Base-by-base conservation (phyloP, 2,888 invertebrate species). In the Drosophila greeni region DNA sequence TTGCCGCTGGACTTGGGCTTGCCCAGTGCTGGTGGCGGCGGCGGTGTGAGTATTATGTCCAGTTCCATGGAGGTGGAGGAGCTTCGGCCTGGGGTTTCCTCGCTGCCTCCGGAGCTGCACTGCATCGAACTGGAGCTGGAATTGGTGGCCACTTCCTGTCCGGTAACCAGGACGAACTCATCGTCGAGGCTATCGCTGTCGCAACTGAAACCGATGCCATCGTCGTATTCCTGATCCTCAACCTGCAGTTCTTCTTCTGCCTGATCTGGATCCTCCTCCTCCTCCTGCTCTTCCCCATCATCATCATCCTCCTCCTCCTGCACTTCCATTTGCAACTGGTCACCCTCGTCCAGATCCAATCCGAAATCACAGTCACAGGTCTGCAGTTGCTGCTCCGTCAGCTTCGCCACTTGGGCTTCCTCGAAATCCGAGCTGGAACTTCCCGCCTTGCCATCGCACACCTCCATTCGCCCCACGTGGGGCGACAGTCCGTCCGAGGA, bases 141-240 rank as follows among this genome's bases (percentile, higher is more conserved):
- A 49, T 65, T 70, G 61, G 45, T 69, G 11, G 67, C 16, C 3
- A 58, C 24, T 42, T 76, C 69, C 12, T 73, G 76, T 1, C 70
- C 71, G 5, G 60, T 48, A 18, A 78, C 76, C n/a, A 81, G 59
- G 16, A 79, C 76, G 26, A 84, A 83, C 60, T 85, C 86, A 62
- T 84, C 84, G 7, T 62, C 57, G 3, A 43, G 67, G n/a, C 77
- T 78, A 59, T 82, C 84, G 51, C 82, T 79, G 66, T 82, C 84
- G 54, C 80, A 79, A 36, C 84, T 84, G 45, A 79, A 79, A 11
- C 84, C 84, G 51, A 82, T 73, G 24, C 83, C 78, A 59, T 81
- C 76, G 29, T 82, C 82, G 33, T 72, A 68, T 12, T 84, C 82
- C 52, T 75, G 68, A n/a, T 82, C 80, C 24, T 69, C 73, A 3